Evolutionary conservation across 2,113 vertebrate genomes (phyloP), one percentile per base, ranked within the genome.

Genomic region (Albula glossodonta): DNA sequence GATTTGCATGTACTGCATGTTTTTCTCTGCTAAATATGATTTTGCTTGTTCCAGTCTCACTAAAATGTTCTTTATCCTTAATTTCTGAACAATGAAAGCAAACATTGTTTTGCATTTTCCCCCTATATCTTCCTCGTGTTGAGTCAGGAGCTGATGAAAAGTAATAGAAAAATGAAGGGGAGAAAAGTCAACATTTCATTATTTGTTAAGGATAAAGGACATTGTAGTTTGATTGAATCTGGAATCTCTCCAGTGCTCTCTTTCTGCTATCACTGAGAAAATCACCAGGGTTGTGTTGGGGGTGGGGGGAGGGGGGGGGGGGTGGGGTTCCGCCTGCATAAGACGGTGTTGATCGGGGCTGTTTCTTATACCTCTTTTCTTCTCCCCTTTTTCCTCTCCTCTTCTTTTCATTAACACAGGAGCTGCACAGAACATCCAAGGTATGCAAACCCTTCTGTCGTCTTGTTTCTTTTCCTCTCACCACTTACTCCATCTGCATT

Each of bases 351-450:
- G 77, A 53, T 85, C 86, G 66, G 85, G 85, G 82, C 82, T 85
- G 84, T 81, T 70, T 63, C 15, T 52, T 83, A 70, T 86, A 66
- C 80, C 12, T 86, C 11, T 78, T 74, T 51, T 85, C 79, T n/a
- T 86, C 83, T 86, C 66, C 41, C 49, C 80, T 63, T 83, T 49
- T 85, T 82, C 4, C 84, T 83, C 57, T 31, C 83, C 80, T 84
- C 85, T 81, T 78, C 86, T 63, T 80, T 85, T 82, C 22, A 41
- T 56, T 86, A 81, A 84, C 89, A 2, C 92, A 96, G 95, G 94
- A 94, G 93, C 93, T 88, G 94, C 94, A 87, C 94, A 95, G 89
- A 90, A 93, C 86, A 81, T 87, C 17, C 90, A 93, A 94, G 95
- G 95, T 96, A 94, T 91, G 92, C 81, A 50, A 10, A 80, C 25